Evolutionary conservation across 1,140 invertebrate genomes (phyloP).

Genomic region (Popillia japonica): DNA sequence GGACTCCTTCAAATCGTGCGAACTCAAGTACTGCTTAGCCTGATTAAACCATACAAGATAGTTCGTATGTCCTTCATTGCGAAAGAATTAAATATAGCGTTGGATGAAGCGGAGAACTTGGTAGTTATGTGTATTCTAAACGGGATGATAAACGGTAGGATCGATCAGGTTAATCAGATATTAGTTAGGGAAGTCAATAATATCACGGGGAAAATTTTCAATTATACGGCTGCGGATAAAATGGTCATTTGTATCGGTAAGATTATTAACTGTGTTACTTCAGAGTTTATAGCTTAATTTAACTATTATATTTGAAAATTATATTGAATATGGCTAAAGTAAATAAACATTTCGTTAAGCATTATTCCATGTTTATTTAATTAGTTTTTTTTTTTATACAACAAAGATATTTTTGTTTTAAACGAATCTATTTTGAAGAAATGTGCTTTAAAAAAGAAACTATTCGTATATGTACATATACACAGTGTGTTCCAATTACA

Average conservation of each 20-base stretch:
- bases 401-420: background rate
- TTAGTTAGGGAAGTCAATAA: conserved; percentile 81
- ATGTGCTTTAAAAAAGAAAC: too few species aligned
- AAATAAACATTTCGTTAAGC: too few species aligned
- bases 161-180: conserved; percentile 95
- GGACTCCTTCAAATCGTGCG: conserved; percentile 95
- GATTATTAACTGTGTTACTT: conserved; percentile 28
- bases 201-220: conserved; percentile 72
- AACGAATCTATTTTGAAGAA: too few species aligned
- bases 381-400: too few species aligned
- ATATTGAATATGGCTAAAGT: background rate
- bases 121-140: conserved; percentile 75
- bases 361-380: too few species aligned
- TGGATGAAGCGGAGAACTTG: conserved; percentile 93
- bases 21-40: conserved; percentile 93
- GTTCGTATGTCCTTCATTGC: conserved; percentile 98
- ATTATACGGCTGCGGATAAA: conserved; percentile 90
- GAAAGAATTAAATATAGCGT: conserved; percentile 94
- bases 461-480: too few species aligned
- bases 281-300: conserved; percentile 27
- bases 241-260: conserved; percentile 76
- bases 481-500: too few species aligned
- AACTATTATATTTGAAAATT: background rate
- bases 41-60: conserved; percentile 96
- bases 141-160: conserved; percentile 86